These are phyloP conservation scores for Galbula dea DNA, from an alignment of 2,113 vertebrate genomes.

Conservation along the genomic window DNA sequence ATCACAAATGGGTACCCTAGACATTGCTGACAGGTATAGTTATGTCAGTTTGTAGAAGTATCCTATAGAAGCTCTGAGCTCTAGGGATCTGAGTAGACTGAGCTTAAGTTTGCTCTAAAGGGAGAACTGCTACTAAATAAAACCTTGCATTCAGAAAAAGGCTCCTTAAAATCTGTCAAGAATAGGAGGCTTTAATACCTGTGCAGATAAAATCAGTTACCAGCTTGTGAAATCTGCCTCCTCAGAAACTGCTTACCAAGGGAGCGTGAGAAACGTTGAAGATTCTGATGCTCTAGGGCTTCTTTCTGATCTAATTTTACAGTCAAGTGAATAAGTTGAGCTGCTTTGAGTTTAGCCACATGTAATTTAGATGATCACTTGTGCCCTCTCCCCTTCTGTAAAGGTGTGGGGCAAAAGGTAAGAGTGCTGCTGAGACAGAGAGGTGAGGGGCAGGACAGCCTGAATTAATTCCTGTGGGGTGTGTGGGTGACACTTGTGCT, in stretches of 20 bases:
- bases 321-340: background rate
- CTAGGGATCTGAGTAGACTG: background rate
- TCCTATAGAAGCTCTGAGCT: background rate
- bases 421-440: background rate
- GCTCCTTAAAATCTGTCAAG: background rate
- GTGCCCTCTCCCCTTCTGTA: background rate
- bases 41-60: background rate
- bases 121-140: background rate
- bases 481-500: background rate
- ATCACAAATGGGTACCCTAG: background rate
- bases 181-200: background rate
- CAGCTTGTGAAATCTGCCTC: background rate
- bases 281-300: background rate
- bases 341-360: background rate
- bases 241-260: background rate
- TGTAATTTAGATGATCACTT: background rate
- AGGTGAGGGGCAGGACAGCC: background rate
- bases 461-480: background rate
- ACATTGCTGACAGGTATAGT: background rate
- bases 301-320: background rate
- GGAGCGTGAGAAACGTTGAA: background rate
- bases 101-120: background rate
- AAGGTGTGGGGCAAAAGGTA: background rate
- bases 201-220: background rate
- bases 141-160: background rate